Evolutionary conservation across 2,113 vertebrate genomes (phyloP).

Genomic region (Saccopteryx leptura): DNA sequence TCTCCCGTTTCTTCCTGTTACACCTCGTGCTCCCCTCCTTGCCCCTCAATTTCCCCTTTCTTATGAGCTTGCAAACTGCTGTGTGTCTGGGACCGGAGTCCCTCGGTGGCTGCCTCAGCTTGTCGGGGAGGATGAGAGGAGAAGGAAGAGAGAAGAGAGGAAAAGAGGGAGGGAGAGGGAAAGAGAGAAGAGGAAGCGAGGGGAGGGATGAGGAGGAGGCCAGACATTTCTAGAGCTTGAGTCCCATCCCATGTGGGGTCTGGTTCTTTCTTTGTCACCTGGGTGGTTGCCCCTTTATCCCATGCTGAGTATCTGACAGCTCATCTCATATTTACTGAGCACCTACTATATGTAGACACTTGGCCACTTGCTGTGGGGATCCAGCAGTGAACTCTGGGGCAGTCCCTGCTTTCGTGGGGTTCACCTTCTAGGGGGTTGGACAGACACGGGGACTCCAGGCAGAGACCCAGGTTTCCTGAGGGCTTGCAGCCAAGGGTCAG

Average conservation of each 20-base stretch:
- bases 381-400: not conserved
- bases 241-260: fast-evolving
- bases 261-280: not conserved
- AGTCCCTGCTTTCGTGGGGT: not conserved
- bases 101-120: not conserved
- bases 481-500: not conserved
- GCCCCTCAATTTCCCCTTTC: not conserved
- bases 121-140: not conserved
- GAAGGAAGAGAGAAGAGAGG: fast-evolving
- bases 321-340: not conserved
- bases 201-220: too few relatives aligned
- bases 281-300: not conserved
- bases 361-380: not conserved
- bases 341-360: not conserved
- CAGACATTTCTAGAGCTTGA: not conserved
- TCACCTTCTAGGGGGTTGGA: not conserved
- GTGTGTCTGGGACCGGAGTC: not conserved
- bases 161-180: too few relatives aligned
- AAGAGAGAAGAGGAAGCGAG: not conserved
- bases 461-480: not conserved
- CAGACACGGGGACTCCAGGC: not conserved
- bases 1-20: not conserved
- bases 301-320: not conserved
- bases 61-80: not conserved
- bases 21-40: not conserved